Conservation (phyloP, 1,140 invertebrate species). For the Octopus sinensis region DNA sequence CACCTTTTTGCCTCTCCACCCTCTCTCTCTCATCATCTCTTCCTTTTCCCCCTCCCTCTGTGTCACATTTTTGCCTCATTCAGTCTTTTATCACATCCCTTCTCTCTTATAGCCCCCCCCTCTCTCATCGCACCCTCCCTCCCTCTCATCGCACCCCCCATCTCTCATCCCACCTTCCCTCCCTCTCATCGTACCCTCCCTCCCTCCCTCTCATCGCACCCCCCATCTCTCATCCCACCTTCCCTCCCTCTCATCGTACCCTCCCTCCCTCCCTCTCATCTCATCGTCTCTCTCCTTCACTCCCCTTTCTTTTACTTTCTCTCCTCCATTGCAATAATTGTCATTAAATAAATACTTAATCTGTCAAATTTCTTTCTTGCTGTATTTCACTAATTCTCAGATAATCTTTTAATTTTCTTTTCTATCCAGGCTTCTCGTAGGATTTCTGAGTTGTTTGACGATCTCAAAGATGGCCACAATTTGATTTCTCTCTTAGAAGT, state of each 20-base stretch:
- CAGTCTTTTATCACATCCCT: background rate
- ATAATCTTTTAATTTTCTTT: background rate
- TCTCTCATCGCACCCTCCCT: background rate
- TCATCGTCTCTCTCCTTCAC: background rate
- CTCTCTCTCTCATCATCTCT: slow-evolving; percentile 9
- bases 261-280: background rate
- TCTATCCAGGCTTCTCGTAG: slow-evolving; percentile 38
- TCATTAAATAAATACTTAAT: background rate
- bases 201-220: background rate
- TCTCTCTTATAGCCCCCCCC: background rate
- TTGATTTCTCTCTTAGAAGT: slow-evolving; percentile 81
- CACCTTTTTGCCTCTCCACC: background rate
- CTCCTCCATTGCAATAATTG: background rate
- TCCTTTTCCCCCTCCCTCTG: slow-evolving; percentile 1
- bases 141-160: slow-evolving; percentile 6
- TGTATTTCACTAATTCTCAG: background rate
- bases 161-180: slow-evolving; percentile 21
- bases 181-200: slow-evolving; percentile 24
- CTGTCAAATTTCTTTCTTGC: background rate
- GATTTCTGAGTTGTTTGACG: slow-evolving; percentile 78
- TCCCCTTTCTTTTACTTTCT: background rate
- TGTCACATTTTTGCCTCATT: background rate
- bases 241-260: slow-evolving; percentile 22
- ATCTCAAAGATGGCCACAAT: slow-evolving; percentile 83
- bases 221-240: slow-evolving; percentile 20